Evolutionary conservation across 1,140 invertebrate genomes (phyloP).

Genomic region (Fopius arisanus): DNA sequence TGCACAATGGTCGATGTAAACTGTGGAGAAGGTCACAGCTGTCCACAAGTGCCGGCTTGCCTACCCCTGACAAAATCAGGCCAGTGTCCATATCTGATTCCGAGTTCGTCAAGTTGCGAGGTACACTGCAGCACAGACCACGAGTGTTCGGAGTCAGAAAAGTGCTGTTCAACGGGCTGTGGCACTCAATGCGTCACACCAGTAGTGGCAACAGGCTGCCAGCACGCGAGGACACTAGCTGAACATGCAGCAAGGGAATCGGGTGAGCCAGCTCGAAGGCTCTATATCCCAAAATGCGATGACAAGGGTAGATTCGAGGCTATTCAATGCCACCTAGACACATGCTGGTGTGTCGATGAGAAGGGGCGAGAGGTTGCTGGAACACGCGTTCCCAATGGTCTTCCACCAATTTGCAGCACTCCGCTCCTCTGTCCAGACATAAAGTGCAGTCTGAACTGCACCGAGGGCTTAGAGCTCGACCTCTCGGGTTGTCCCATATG

Average conservation of each 20-base stretch:
- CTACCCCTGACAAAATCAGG: constrained; percentile 73
- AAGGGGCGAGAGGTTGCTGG: constrained; percentile 81
- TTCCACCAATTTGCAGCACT: constrained; percentile 51
- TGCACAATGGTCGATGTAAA: constrained; percentile 84
- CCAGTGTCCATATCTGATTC: constrained; percentile 84
- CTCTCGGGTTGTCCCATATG: constrained; percentile 76
- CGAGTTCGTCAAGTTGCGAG: constrained; percentile 77
- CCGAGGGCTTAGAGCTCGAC: constrained; percentile 75
- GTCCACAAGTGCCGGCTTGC: constrained; percentile 83
- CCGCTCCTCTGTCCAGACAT: constrained; percentile 69
- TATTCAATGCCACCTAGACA: constrained; percentile 81
- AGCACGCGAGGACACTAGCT: constrained; percentile 73
- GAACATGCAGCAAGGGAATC: constrained; percentile 80
- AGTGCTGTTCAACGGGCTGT: constrained; percentile 87
- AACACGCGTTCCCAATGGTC: constrained; percentile 61
- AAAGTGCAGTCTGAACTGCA: constrained; percentile 72
- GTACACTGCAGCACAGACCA: constrained; percentile 79
- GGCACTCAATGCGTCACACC: constrained; percentile 81
- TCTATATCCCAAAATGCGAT: constrained; percentile 83
- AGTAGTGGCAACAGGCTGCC: constrained; percentile 79
- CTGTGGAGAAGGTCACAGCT: constrained; percentile 77
- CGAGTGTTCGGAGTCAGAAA: constrained; percentile 73
- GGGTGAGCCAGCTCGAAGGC: constrained; percentile 75
- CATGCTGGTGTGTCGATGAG: constrained; percentile 91
- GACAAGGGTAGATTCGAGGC: constrained; percentile 77